Percentiles rank a stretch among this genome's conserved stretches.
These are phyloP conservation scores for Nymphalis io DNA, from an alignment of 1,140 invertebrate species.

Conservation along the genomic window DNA sequence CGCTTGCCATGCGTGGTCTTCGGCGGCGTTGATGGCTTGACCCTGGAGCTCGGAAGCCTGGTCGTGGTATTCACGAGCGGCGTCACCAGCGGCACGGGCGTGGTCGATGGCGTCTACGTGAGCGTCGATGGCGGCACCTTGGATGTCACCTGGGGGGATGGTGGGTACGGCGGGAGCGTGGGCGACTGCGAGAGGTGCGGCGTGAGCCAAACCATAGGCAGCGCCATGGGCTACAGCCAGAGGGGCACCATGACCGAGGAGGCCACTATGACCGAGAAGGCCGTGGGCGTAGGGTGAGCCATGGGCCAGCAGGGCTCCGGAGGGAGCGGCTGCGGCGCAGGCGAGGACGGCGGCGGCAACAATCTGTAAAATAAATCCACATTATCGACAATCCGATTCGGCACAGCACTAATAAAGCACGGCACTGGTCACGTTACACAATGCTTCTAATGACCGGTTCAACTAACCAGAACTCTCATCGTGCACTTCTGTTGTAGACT, in stretches of 20 bases:
- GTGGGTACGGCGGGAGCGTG: conserved; percentile 63
- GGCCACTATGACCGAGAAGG: conserved; percentile 49
- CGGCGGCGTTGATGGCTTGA: conserved; percentile 81
- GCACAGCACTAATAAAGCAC: conserved; percentile 54
- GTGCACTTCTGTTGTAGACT: conserved; percentile 78
- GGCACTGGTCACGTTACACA: conserved; percentile 52
- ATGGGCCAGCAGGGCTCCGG: conserved; percentile 61
- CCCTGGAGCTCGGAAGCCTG: conserved; percentile 82
- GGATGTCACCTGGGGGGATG: conserved; percentile 70
- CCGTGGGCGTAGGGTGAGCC: conserved; percentile 54
- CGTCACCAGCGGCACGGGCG: conserved; percentile 68
- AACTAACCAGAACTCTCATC: conserved; percentile 79
- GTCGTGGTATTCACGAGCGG: conserved; percentile 79
- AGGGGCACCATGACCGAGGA: conserved; percentile 45
- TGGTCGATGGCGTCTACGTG: conserved; percentile 73
- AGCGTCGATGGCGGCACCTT: conserved; percentile 70
- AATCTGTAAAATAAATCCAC: conserved; percentile 63
- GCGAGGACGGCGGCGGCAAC: conserved; percentile 73
- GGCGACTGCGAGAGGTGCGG: conserved; percentile 61
- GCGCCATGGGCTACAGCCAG: conserved; percentile 51
- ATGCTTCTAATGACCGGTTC: conserved; percentile 22
- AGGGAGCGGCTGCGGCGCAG: conserved; percentile 71
- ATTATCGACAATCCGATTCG: conserved; percentile 49
- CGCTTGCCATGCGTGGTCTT: conserved; percentile 79
- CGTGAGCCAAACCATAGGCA: conserved; percentile 57